Conservation (phyloP, 2,888 invertebrate genomes). For the Amiota mariae region DNA sequence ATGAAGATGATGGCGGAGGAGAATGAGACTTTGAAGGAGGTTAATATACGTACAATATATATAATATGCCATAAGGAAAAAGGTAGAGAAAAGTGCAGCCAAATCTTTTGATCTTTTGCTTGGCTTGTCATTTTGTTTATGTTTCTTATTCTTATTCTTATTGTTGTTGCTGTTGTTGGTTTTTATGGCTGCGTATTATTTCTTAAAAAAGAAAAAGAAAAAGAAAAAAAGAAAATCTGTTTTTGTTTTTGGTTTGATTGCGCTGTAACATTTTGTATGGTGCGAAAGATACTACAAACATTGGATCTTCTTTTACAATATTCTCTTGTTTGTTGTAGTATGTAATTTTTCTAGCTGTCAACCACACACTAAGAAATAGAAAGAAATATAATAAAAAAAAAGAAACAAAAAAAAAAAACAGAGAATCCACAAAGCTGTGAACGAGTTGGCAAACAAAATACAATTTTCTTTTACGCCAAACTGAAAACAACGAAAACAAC, state of each 20-base stretch:
- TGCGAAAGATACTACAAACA: too few species aligned
- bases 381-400: background rate
- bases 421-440: constrained; percentile 1
- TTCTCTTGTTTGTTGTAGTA: background rate
- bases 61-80: too few species aligned
- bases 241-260: background rate
- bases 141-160: constrained; percentile 12
- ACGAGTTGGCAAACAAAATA: constrained; percentile 36
- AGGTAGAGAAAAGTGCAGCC: constrained; percentile 37
- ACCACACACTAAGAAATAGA: constrained; percentile 23
- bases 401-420: background rate
- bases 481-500: constrained; percentile 1
- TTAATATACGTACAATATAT: too few species aligned
- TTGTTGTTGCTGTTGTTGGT: constrained; percentile 10
- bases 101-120: constrained; percentile 61
- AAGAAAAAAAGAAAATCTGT: constrained; percentile 1
- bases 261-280: background rate
- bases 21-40: too few species aligned
- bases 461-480: constrained; percentile 14
- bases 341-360: constrained; percentile 23
- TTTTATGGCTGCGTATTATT: constrained; percentile 30
- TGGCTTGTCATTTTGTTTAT: constrained; percentile 26
- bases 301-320: background rate
- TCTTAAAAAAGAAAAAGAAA: background rate
- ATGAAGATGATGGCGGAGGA: too few species aligned